Evolutionary conservation across 1,140 invertebrate genomes (phyloP).

Genomic region (Mactra quadrangularis): DNA sequence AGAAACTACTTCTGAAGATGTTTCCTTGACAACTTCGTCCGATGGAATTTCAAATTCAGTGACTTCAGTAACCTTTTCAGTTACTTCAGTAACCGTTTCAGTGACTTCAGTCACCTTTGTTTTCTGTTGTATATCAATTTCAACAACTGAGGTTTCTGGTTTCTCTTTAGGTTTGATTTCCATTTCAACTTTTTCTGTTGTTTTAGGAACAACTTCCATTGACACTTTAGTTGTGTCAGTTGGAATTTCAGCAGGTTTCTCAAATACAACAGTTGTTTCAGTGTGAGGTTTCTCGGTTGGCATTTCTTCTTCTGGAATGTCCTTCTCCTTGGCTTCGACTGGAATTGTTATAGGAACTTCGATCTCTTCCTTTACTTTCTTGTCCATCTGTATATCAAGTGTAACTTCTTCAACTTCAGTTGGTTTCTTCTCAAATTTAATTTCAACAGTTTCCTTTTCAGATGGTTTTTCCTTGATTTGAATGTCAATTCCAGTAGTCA

Average conservation of each 20-base stretch:
- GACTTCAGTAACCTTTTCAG: conserved; percentile 13
- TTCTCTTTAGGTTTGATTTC: conserved; percentile 37
- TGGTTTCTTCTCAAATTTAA: conserved; percentile 12
- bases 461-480: conserved; percentile 31
- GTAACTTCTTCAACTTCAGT: conserved; percentile 4
- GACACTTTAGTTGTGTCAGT: neutral
- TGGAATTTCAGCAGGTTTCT: conserved; percentile 24
- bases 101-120: conserved; percentile 16
- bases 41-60: conserved; percentile 53
- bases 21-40: conserved; percentile 11
- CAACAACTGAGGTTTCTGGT: conserved; percentile 6
- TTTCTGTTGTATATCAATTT: conserved; percentile 20
- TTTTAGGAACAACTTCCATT: conserved; percentile 3
- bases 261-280: conserved; percentile 3
- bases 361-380: conserved; percentile 8
- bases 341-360: conserved; percentile 17
- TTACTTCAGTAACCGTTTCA: neutral
- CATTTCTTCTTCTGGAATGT: conserved; percentile 12
- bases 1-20: conserved; percentile 38
- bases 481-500: conserved; percentile 3
- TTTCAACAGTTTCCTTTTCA: neutral
- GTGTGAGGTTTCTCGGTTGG: neutral
- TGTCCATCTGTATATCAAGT: conserved; percentile 29
- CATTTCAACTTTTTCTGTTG: conserved; percentile 5
- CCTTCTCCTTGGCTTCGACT: conserved; percentile 9